Evolutionary conservation across 2,797 vertebrate species (phyloP).

Genomic region (Schizopygopsis pylzovi): DNA sequence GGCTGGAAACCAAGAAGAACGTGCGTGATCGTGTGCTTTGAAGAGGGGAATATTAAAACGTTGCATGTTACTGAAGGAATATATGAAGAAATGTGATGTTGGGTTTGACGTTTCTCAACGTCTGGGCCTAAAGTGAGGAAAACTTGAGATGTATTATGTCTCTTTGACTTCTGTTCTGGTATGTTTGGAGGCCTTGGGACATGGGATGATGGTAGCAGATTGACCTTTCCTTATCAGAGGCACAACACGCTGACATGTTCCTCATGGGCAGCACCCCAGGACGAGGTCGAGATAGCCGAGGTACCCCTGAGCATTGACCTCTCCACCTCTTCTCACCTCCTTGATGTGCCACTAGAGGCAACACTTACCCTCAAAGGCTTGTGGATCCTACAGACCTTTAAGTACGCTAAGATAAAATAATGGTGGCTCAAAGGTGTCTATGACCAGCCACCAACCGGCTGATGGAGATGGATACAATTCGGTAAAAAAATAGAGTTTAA

Average conservation of each 20-base stretch:
- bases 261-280: conserved; percentile 71
- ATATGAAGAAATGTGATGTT: neutral
- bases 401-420: conserved; percentile 55
- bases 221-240: conserved; percentile 80
- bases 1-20: conserved; percentile 53
- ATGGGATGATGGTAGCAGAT: conserved; percentile 68
- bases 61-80: neutral
- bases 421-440: conserved; percentile 46
- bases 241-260: conserved; percentile 75
- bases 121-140: neutral
- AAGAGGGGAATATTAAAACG: conserved; percentile 31
- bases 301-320: conserved; percentile 78
- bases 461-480: conserved; percentile 46
- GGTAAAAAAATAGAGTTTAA: neutral
- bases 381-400: conserved; percentile 55
- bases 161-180: conserved; percentile 52
- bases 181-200: conserved; percentile 73
- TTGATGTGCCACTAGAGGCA: conserved; percentile 59
- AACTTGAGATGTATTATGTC: conserved; percentile 4
- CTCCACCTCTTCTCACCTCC: conserved; percentile 70
- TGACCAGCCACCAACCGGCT: conserved; percentile 4
- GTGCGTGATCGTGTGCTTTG: conserved; percentile 43
- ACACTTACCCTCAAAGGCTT: conserved; percentile 52
- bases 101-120: neutral
- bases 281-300: conserved; percentile 77